A percentile compares a stretch with the other conserved stretches of the same genome.
These are phyloP conservation scores for Agonopterix subpropinquella DNA, from an alignment of 2,888 invertebrate species.

Conservation along the genomic window DNA sequence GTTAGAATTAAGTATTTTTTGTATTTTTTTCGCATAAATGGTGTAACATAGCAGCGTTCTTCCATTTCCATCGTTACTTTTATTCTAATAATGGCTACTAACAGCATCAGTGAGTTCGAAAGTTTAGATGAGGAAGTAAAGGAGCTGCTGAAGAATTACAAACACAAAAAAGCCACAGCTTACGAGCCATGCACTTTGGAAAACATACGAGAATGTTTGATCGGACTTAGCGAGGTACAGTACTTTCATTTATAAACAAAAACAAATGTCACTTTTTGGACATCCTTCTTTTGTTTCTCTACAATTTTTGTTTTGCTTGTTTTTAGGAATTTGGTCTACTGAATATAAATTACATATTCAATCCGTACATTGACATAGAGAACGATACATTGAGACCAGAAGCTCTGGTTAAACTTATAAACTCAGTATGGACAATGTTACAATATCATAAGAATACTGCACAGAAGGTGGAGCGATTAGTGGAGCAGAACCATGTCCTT, in stretches of 20 bases:
- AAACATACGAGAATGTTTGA: constrained; percentile 59
- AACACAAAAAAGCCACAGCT: constrained; percentile 50
- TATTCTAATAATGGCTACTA: not conserved
- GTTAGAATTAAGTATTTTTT: too few relatives aligned
- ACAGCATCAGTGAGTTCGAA: constrained; percentile 27
- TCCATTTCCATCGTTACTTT: too few relatives aligned
- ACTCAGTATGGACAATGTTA: constrained; percentile 51
- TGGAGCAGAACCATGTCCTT: constrained; percentile 52
- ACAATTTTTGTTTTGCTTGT: not conserved
- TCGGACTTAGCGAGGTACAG: constrained; percentile 57
- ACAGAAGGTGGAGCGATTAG: constrained; percentile 40
- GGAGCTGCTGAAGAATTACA: constrained; percentile 60
- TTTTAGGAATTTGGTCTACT: constrained; percentile 53
- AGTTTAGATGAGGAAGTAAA: constrained; percentile 61
- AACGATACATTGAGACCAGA: constrained; percentile 34
- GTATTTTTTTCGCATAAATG: too few relatives aligned
- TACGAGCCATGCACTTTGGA: constrained; percentile 59
- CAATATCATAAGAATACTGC: constrained; percentile 47
- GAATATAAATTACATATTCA: constrained; percentile 56
- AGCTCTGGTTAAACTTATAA: constrained; percentile 54
- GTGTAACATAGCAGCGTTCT: too few relatives aligned
- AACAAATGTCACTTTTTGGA: not conserved
- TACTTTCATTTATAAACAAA: not conserved
- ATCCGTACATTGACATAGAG: constrained; percentile 52
- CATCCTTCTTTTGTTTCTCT: not conserved